These are phyloP conservation scores for Microcebus jonahi DNA, from an alignment of 2,113 vertebrate genomes.

Conservation along the genomic window DNA sequence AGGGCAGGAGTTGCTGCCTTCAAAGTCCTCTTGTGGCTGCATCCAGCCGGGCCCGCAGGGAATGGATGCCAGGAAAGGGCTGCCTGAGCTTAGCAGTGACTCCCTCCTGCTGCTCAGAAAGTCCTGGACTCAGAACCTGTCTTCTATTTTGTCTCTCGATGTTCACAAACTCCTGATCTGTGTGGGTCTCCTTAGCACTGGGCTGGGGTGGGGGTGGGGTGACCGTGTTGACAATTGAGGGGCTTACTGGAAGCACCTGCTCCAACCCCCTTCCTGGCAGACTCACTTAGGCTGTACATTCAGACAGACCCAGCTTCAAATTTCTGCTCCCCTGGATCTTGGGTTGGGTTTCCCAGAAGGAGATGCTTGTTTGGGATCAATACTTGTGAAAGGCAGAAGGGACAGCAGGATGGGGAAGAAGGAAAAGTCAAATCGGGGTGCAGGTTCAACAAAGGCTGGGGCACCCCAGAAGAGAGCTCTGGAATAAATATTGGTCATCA, in stretches of 20 bases:
- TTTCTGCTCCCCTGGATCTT: neutral
- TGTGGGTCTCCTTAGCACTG: neutral
- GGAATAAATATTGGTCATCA: neutral
- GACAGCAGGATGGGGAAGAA: neutral
- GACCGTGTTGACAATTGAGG: neutral
- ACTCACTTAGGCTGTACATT: neutral
- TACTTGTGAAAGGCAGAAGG: neutral
- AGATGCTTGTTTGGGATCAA: neutral
- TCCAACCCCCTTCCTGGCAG: neutral
- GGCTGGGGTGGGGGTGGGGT: neutral
- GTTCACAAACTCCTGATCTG: neutral
- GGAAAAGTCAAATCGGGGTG: neutral
- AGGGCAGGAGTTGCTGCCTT: slow-evolving; percentile 30
- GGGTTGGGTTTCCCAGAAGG: neutral
- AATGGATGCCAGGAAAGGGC: slow-evolving; percentile 12
- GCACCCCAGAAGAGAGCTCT: neutral
- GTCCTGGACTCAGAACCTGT: neutral
- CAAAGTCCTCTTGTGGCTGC: slow-evolving; percentile 30
- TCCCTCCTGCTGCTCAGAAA: slow-evolving; percentile 34
- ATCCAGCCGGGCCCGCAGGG: slow-evolving; percentile 8
- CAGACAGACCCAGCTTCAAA: neutral
- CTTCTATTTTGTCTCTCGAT: neutral
- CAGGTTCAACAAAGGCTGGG: neutral
- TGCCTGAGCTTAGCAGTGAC: slow-evolving; percentile 48
- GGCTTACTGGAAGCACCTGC: neutral